Evolutionary conservation across 2,888 invertebrate genomes (phyloP).

Genomic region (Rotaria magnacalcarata): DNA sequence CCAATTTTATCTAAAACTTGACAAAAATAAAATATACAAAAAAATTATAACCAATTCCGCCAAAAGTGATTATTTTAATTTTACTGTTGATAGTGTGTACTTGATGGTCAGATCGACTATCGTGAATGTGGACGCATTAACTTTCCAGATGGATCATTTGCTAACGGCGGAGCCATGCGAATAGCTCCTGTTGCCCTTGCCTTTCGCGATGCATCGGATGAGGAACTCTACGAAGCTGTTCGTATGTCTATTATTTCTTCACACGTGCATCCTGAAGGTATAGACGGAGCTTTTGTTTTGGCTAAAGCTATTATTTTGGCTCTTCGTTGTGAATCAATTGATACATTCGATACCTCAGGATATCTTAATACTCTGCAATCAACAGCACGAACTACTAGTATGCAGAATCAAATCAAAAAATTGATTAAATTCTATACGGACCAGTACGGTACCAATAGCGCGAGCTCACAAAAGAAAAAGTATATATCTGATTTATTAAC

Average conservation of each 20-base stretch:
- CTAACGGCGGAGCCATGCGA: slow-evolving; percentile 20
- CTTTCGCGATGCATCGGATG: not conserved
- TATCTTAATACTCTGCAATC: not conserved
- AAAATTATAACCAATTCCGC: too few relatives aligned
- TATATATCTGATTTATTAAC: not conserved
- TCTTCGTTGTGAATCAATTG: not conserved
- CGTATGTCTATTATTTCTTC: slow-evolving; percentile 7
- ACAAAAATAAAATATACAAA: too few relatives aligned
- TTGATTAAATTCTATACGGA: not conserved
- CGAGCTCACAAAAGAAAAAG: not conserved
- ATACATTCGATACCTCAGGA: not conserved
- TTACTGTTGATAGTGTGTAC: not conserved
- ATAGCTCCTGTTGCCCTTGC: slow-evolving; percentile 1
- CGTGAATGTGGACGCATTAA: not conserved
- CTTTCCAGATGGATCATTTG: not conserved
- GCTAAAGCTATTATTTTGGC: not conserved
- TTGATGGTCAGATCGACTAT: not conserved
- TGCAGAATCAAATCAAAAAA: not conserved
- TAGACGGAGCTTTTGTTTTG: not conserved
- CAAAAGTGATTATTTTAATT: not conserved
- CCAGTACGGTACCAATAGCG: not conserved
- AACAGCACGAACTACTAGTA: not conserved
- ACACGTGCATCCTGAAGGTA: slow-evolving; percentile 15
- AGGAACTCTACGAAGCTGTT: not conserved
- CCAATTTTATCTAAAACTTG: too few relatives aligned